phyloP scores from a whole-genome alignment of 53 echinoderm and acorn worm genomes.

The Temnopleurus reevesii region DNA sequence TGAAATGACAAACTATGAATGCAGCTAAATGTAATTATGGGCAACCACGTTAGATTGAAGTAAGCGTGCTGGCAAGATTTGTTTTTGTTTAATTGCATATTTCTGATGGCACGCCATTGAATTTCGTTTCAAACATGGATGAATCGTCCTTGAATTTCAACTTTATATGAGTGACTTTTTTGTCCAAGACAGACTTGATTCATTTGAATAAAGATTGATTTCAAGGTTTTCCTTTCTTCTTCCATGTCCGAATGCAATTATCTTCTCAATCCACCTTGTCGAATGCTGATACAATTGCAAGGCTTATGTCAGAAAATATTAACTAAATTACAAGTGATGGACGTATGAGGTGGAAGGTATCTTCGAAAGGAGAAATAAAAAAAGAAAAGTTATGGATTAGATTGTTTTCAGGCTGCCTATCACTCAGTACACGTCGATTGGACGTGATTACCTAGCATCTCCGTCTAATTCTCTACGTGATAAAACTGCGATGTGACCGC shows the following conservation, averaged over 20 bases:
- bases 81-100: background rate
- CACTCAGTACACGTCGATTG: slow-evolving; percentile 41
- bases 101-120: background rate
- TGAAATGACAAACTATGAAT: too few species aligned
- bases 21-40: too few species aligned
- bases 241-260: slow-evolving; percentile 23
- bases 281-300: slow-evolving; percentile 7
- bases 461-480: slow-evolving; percentile 55
- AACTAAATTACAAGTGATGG: slow-evolving; percentile 45
- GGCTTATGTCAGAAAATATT: slow-evolving; percentile 35
- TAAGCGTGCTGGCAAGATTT: too few species aligned
- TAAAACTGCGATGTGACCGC: slow-evolving; percentile 49
- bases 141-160: background rate
- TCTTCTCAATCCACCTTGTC: slow-evolving; percentile 29
- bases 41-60: too few species aligned
- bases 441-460: slow-evolving; percentile 33
- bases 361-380: slow-evolving; percentile 7
- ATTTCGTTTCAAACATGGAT: background rate
- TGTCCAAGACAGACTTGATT: background rate
- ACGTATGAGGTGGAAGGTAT: slow-evolving; percentile 31
- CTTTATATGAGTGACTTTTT: background rate
- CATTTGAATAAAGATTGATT: slow-evolving; percentile 13
- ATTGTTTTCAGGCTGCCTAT: slow-evolving; percentile 26
- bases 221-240: background rate
- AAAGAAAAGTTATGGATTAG: slow-evolving; percentile 18